These are phyloP conservation scores for Phataginus tetradactyla DNA, from an alignment of 2,797 vertebrate genomes.

Conservation along the genomic window DNA sequence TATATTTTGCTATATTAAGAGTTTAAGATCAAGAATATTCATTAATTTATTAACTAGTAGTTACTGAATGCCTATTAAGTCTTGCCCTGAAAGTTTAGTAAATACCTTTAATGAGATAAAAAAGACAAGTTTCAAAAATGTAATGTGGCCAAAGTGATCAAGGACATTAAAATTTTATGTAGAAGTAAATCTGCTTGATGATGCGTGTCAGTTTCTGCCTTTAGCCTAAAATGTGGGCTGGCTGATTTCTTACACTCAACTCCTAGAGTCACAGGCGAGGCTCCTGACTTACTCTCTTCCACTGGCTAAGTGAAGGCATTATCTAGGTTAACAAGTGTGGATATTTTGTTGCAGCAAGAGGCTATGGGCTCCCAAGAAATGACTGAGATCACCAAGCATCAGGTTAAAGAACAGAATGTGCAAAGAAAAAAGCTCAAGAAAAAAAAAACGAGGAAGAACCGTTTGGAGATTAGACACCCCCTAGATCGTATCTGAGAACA, in stretches of 20 bases:
- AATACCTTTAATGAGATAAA: background rate
- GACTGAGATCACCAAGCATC: background rate
- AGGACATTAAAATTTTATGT: background rate
- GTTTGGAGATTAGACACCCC: background rate
- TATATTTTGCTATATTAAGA: background rate
- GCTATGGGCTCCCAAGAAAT: background rate
- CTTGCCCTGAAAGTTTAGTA: background rate
- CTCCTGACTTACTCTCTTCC: too few relatives aligned
- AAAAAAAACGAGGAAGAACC: background rate
- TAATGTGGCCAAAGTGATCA: background rate
- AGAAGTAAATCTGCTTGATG: background rate
- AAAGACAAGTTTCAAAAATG: background rate
- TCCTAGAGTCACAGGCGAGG: background rate
- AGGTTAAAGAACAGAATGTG: background rate
- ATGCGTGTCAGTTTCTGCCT: background rate
- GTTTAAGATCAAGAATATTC: background rate
- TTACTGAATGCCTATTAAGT: background rate
- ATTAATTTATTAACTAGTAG: background rate
- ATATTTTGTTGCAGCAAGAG: background rate
- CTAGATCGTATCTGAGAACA: background rate
- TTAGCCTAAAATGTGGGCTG: background rate
- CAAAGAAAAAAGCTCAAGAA: background rate
- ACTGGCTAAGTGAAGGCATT: background rate
- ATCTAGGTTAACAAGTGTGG: background rate
- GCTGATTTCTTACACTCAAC: background rate